Percentiles rank a stretch among this genome's conserved stretches.
phyloP scores from a whole-genome alignment of 2,888 invertebrate genomes.

The Eupithecia insigniata region DNA sequence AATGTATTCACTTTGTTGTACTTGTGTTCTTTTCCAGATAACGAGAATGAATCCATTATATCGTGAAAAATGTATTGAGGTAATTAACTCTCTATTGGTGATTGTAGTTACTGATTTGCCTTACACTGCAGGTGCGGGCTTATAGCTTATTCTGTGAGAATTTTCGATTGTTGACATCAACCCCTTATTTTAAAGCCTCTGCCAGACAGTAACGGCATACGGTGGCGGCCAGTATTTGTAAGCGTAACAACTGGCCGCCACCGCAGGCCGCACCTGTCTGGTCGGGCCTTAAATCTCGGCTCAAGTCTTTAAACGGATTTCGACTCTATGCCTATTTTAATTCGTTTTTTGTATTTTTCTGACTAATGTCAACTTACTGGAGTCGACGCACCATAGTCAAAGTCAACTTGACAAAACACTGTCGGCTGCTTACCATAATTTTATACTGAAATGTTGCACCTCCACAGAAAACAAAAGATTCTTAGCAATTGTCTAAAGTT shows the following conservation, averaged over 20 bases:
- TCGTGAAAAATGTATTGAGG: conserved; percentile 83
- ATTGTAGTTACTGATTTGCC: conserved; percentile 78
- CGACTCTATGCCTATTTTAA: background rate
- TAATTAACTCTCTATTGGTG: conserved; percentile 84
- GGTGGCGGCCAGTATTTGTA: background rate
- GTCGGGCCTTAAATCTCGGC: background rate
- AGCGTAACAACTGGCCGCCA: background rate
- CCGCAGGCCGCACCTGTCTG: background rate
- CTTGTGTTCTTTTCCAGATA: conserved; percentile 85
- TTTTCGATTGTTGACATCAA: conserved; percentile 3
- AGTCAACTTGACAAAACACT: background rate
- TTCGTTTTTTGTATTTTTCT: background rate
- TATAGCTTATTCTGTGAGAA: conserved; percentile 8
- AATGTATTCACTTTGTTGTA: conserved; percentile 83
- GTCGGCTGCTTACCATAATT: background rate
- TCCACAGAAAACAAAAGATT: background rate
- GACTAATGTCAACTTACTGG: background rate
- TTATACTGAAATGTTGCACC: background rate
- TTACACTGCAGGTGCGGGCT: conserved; percentile 62
- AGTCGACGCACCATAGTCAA: background rate
- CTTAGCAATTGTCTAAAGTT: background rate
- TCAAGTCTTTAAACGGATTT: background rate
- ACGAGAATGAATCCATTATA: conserved; percentile 84
- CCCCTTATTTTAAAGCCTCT: background rate
- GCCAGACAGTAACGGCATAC: background rate